A percentile compares a stretch with the other conserved stretches of the same genome.
Evolutionary conservation across 1,140 invertebrate genomes (phyloP).

Genomic region (Dufourea novaeangliae): DNA sequence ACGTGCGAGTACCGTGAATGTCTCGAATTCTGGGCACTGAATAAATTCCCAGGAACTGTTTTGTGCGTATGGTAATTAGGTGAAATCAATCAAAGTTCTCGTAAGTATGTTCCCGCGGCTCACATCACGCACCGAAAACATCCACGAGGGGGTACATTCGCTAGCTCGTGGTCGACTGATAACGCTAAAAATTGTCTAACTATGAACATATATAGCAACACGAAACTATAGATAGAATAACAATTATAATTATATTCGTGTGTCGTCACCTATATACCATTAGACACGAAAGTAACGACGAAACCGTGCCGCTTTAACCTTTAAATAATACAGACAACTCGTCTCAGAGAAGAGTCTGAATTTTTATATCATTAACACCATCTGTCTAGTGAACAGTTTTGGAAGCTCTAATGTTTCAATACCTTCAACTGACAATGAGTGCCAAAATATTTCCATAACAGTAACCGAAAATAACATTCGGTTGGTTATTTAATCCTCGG

Average conservation of each 20-base stretch:
- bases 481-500: too few species aligned
- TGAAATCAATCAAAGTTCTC: slow-evolving; percentile 11
- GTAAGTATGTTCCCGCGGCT: slow-evolving; percentile 14
- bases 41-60: slow-evolving; percentile 28
- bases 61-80: slow-evolving; percentile 48
- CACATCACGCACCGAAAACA: not conserved
- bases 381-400: too few species aligned
- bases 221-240: slow-evolving; percentile 18
- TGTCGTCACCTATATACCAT: too few species aligned
- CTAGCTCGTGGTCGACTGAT: not conserved
- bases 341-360: too few species aligned
- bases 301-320: not conserved
- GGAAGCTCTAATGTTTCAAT: too few species aligned
- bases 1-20: not conserved
- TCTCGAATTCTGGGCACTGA: not conserved
- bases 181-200: slow-evolving; percentile 35
- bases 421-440: too few species aligned
- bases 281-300: not conserved
- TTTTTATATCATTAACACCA: too few species aligned
- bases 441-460: too few species aligned
- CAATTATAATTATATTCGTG: not conserved
- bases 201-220: slow-evolving; percentile 19
- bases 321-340: too few species aligned
- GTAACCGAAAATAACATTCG: too few species aligned
- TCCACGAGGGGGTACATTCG: not conserved